Percentiles rank a stretch among this genome's conserved stretches.
Evolutionary conservation across 2,888 invertebrate genomes (phyloP).

Genomic region (Lobophora halterata): DNA sequence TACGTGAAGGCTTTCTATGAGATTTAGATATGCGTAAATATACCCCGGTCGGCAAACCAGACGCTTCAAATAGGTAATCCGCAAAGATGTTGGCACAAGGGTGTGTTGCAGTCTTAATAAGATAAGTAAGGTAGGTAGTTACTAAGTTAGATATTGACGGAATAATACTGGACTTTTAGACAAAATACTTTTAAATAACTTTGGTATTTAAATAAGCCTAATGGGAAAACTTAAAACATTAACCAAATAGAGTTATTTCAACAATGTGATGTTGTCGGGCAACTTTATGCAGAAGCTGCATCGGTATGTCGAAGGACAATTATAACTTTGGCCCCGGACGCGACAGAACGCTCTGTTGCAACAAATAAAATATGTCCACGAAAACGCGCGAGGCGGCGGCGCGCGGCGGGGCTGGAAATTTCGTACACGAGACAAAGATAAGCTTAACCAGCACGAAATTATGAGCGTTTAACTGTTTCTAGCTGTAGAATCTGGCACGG

Average conservation of each 20-base stretch:
- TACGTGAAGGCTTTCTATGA: slow-evolving; percentile 59
- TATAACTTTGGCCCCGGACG: slow-evolving; percentile 76
- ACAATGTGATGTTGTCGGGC: slow-evolving; percentile 67
- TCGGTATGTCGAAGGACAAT: slow-evolving; percentile 78
- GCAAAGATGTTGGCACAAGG: slow-evolving; percentile 3
- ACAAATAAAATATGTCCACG: slow-evolving; percentile 78
- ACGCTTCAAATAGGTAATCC: slow-evolving; percentile 11
- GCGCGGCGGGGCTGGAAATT: slow-evolving; percentile 55
- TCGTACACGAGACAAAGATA: slow-evolving; percentile 80
- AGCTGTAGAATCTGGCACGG: slow-evolving; percentile 81
- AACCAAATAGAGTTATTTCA: slow-evolving; percentile 71
- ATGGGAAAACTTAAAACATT: slow-evolving; percentile 62
- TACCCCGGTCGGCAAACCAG: slow-evolving; percentile 37
- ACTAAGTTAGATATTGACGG: slow-evolving; percentile 24
- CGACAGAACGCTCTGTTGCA: slow-evolving; percentile 65
- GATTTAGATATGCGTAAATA: slow-evolving; percentile 60
- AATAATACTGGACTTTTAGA: slow-evolving; percentile 22
- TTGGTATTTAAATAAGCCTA: slow-evolving; percentile 35
- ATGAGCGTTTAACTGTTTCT: slow-evolving; percentile 81
- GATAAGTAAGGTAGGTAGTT: slow-evolving; percentile 11
- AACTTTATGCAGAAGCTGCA: slow-evolving; percentile 75
- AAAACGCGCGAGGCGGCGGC: slow-evolving; percentile 71
- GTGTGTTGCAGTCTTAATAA: neutral
- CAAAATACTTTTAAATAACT: slow-evolving; percentile 28
- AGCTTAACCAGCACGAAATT: slow-evolving; percentile 81